Conservation (phyloP, 2,888 invertebrate species). For the Hymenopus coronatus region DNA sequence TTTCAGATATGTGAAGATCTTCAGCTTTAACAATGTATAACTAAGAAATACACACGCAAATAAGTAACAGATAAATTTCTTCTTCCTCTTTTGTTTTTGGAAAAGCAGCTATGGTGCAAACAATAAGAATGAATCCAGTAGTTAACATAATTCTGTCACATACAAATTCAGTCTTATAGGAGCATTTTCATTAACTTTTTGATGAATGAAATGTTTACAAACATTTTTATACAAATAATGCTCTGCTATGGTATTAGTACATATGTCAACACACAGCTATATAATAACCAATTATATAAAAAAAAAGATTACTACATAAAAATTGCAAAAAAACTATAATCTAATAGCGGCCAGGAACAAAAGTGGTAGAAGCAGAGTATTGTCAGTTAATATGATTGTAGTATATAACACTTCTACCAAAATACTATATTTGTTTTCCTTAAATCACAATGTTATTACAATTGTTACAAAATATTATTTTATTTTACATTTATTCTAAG, state of each 20-base stretch:
- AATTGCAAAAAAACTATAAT: slow-evolving; percentile 5
- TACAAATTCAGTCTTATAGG: slow-evolving; percentile 17
- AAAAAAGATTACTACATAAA: not conserved
- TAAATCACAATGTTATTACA: slow-evolving; percentile 23
- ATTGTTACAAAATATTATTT: slow-evolving; percentile 26
- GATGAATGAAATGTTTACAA: not conserved
- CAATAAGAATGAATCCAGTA: slow-evolving; percentile 14
- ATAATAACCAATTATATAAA: not conserved
- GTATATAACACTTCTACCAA: slow-evolving; percentile 27
- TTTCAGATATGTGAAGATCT: slow-evolving; percentile 16
- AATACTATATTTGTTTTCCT: slow-evolving; percentile 23
- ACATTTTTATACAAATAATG: not conserved
- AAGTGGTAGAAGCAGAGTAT: slow-evolving; percentile 26
- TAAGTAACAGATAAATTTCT: not conserved
- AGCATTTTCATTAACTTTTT: not conserved
- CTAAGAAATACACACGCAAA: slow-evolving; percentile 3
- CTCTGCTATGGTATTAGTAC: not conserved
- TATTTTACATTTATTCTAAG: slow-evolving; percentile 22
- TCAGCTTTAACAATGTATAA: slow-evolving; percentile 11
- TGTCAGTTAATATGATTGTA: slow-evolving; percentile 23
- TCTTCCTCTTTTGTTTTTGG: not conserved
- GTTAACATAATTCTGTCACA: slow-evolving; percentile 3
- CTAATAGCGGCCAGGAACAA: slow-evolving; percentile 22
- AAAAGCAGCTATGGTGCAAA: slow-evolving; percentile 12
- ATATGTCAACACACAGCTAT: not conserved